These are phyloP conservation scores for Cydia amplana DNA, from an alignment of 1,140 invertebrate species.

Conservation along the genomic window DNA sequence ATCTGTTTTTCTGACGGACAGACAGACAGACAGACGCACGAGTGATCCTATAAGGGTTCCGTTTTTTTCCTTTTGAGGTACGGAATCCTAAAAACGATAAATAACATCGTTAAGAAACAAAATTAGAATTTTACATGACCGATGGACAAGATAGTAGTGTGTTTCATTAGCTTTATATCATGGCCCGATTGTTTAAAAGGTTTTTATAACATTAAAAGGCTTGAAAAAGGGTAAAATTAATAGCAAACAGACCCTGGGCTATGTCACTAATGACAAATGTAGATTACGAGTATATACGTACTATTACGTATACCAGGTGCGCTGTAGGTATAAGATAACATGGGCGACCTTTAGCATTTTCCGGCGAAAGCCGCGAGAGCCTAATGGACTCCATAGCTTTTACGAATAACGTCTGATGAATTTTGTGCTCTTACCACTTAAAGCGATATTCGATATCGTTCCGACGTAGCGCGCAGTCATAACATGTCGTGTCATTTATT, in stretches of 20 bases:
- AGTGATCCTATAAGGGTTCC: too few species aligned
- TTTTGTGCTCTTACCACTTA: slow-evolving; percentile 43
- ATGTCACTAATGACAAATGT: slow-evolving; percentile 16
- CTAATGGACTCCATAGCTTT: slow-evolving; percentile 58
- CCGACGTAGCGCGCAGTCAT: not conserved
- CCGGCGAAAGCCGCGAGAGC: slow-evolving; percentile 38
- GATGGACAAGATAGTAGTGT: not conserved
- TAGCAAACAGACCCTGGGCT: slow-evolving; percentile 22
- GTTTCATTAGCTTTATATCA: not conserved
- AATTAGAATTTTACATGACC: too few species aligned
- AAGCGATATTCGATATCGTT: slow-evolving; percentile 22
- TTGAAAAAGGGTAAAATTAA: slow-evolving; percentile 18
- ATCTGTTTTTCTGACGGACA: too few species aligned
- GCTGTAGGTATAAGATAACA: not conserved
- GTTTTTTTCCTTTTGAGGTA: too few species aligned
- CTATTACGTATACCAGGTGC: not conserved
- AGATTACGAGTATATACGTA: not conserved
- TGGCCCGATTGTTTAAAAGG: not conserved
- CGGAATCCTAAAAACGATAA: too few species aligned
- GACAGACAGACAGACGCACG: too few species aligned
- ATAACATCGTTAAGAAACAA: too few species aligned
- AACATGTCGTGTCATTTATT: slow-evolving; percentile 25
- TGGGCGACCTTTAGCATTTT: slow-evolving; percentile 53
- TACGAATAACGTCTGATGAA: slow-evolving; percentile 54
- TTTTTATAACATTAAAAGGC: not conserved